A percentile compares a stretch with the other conserved stretches of the same genome.
Evolutionary conservation across 2,113 vertebrate species (phyloP).

Genomic region (Phoenicopterus ruber): DNA sequence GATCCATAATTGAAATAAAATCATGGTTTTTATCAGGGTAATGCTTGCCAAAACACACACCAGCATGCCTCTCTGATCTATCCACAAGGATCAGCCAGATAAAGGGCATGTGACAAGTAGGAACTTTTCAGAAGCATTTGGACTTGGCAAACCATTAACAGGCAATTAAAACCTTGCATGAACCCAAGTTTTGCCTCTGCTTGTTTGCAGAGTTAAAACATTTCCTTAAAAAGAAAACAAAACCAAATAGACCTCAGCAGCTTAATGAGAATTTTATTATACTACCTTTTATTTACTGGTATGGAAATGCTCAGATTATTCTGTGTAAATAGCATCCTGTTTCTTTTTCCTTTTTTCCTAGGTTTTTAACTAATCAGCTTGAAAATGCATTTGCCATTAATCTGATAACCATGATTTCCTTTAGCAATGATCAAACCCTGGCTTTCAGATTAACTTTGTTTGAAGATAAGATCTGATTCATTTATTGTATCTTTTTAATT

Average conservation of each 20-base stretch:
- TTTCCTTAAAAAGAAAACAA: neutral
- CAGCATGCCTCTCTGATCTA: neutral
- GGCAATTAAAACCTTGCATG: neutral
- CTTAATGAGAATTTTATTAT: conserved; percentile 39
- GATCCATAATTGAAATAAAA: neutral
- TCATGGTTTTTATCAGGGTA: neutral
- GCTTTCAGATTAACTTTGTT: conserved; percentile 2
- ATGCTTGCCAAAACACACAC: neutral
- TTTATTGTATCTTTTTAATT: conserved; percentile 58
- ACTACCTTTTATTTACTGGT: conserved; percentile 44
- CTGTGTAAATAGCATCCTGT: neutral
- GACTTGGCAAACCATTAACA: neutral
- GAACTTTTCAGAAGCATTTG: neutral
- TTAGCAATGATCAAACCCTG: neutral
- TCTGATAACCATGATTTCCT: conserved; percentile 45
- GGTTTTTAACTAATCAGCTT: conserved; percentile 13
- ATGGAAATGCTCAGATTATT: conserved; percentile 12
- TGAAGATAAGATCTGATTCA: conserved; percentile 19
- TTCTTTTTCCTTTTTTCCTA: neutral
- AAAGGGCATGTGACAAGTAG: neutral
- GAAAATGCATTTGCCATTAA: conserved; percentile 41
- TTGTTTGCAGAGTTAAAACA: neutral
- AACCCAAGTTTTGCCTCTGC: neutral
- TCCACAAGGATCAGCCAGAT: neutral
- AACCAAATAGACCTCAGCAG: conserved; percentile 31